A percentile compares a stretch with the other conserved stretches of the same genome.
phyloP scores from a whole-genome alignment of 2,888 invertebrate genomes.

The Syritta pipiens region DNA sequence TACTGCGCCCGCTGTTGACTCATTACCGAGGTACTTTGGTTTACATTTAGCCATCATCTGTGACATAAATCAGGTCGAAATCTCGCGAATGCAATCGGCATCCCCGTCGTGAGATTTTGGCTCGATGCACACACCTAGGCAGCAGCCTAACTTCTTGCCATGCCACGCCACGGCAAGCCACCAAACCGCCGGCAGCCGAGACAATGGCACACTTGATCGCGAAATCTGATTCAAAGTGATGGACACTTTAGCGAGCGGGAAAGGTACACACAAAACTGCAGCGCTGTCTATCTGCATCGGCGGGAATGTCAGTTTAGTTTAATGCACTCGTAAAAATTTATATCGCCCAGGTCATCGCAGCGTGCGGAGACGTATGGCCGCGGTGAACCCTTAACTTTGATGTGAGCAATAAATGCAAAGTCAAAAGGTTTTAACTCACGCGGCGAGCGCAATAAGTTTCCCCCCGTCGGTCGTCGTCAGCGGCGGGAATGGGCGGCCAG shows the following conservation, averaged over 20 bases:
- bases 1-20: conserved; percentile 18
- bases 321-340: conserved; percentile 69
- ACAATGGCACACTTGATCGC: conserved; percentile 68
- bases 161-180: too few relatives aligned
- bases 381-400: conserved; percentile 66
- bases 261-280: too few relatives aligned
- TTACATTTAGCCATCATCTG: conserved; percentile 60
- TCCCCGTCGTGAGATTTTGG: conserved; percentile 60
- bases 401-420: conserved; percentile 69
- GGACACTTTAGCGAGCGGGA: too few relatives aligned
- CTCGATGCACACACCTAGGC: conserved; percentile 61
- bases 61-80: conserved; percentile 68
- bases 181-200: conserved; percentile 44
- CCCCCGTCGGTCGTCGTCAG: neutral
- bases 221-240: conserved; percentile 61
- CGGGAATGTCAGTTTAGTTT: conserved; percentile 68
- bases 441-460: conserved; percentile 57
- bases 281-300: conserved; percentile 65
- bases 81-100: conserved; percentile 56
- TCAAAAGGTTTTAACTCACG: conserved; percentile 70
- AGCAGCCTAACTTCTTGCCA: too few relatives aligned
- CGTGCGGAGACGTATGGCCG: conserved; percentile 50
- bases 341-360: conserved; percentile 64
- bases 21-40: conserved; percentile 61
- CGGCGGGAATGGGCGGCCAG: neutral